Conservation (phyloP, 2,797 vertebrate genomes). For the Cirrhinus mrigala region DNA sequence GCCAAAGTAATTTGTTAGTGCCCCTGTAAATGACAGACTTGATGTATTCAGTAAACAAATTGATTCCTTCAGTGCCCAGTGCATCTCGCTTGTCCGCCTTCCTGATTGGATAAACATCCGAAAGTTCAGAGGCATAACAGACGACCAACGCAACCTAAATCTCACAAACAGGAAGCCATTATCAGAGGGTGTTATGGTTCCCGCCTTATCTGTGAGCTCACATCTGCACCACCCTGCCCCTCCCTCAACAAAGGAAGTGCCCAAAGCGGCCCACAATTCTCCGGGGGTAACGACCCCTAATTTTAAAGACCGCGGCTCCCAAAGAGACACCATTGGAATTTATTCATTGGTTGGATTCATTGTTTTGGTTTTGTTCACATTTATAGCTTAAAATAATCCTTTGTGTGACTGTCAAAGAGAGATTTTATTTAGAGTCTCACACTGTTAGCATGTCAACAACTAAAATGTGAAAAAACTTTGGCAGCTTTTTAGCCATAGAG, state of each 20-base stretch:
- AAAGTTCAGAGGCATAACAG: slow-evolving; percentile 69
- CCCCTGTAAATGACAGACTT: slow-evolving; percentile 61
- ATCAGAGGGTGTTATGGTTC: slow-evolving; percentile 68
- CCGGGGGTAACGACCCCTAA: slow-evolving; percentile 56
- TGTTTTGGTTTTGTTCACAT: slow-evolving; percentile 48
- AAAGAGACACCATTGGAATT: slow-evolving; percentile 65
- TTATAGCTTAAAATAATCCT: slow-evolving; percentile 38
- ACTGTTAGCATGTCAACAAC: slow-evolving; percentile 31
- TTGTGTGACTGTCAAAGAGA: slow-evolving; percentile 11
- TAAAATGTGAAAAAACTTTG: not conserved
- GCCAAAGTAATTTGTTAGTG: slow-evolving; percentile 27
- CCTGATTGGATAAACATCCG: slow-evolving; percentile 66
- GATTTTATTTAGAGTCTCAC: slow-evolving; percentile 41
- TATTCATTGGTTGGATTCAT: slow-evolving; percentile 64
- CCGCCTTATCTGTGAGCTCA: slow-evolving; percentile 75
- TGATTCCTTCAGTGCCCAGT: slow-evolving; percentile 63
- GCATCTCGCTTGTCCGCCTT: slow-evolving; percentile 46
- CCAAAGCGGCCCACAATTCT: slow-evolving; percentile 70
- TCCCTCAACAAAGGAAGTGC: slow-evolving; percentile 73
- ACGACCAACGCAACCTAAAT: slow-evolving; percentile 66
- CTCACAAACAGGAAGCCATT: slow-evolving; percentile 82
- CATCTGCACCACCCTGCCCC: slow-evolving; percentile 73
- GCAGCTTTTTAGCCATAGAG: no score
- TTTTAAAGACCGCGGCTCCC: slow-evolving; percentile 68
- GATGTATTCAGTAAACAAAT: slow-evolving; percentile 69